These are phyloP conservation scores for Mythimna pallens DNA, from an alignment of 2,888 invertebrate genomes.

Conservation along the genomic window DNA sequence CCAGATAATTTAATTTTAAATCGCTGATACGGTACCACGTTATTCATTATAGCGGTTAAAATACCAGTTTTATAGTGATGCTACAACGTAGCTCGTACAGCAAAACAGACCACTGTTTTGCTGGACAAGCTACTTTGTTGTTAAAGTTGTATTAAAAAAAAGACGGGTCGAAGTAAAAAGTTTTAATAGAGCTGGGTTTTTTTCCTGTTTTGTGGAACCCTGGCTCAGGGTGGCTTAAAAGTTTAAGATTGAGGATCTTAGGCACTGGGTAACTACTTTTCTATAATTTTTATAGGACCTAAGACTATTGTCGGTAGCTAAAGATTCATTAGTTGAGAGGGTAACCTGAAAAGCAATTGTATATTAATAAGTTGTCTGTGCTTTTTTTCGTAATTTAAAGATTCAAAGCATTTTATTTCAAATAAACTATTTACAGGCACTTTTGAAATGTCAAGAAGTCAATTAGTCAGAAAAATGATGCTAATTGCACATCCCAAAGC, in stretches of 20 bases:
- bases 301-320: too few relatives aligned
- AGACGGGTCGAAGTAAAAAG: neutral
- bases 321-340: too few relatives aligned
- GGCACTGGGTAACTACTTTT: neutral
- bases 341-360: too few relatives aligned
- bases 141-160: constrained; percentile 8
- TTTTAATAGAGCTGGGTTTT: constrained; percentile 21
- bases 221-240: neutral
- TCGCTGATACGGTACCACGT: constrained; percentile 21
- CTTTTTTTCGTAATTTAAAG: too few relatives aligned
- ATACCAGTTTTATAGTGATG: neutral
- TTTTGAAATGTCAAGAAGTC: too few relatives aligned
- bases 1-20: constrained; percentile 50
- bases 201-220: neutral
- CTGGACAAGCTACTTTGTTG: constrained; percentile 11
- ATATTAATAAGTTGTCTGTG: too few relatives aligned
- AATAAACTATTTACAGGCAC: too few relatives aligned
- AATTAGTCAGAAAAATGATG: too few relatives aligned
- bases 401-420: too few relatives aligned
- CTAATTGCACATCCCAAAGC: too few relatives aligned
- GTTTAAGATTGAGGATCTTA: constrained; percentile 3
- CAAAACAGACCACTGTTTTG: neutral
- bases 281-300: too few relatives aligned
- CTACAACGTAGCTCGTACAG: constrained; percentile 9
- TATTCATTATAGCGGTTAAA: constrained; percentile 23